Evolutionary conservation across 1,140 invertebrate species (phyloP), one percentile per base, ranked within the genome.

Genomic region (Diorhabda carinulata): DNA sequence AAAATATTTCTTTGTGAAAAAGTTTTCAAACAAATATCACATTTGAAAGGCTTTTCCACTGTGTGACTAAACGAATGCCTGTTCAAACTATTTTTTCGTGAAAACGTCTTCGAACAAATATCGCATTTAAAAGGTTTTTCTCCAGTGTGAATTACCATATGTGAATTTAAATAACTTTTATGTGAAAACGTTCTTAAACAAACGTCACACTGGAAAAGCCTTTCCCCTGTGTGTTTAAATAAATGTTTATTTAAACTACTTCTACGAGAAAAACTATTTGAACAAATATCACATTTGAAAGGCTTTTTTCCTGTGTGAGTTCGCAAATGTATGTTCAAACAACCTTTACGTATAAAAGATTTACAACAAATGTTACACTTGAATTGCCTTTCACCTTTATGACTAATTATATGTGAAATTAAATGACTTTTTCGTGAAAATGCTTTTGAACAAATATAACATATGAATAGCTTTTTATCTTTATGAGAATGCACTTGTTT

Each of bases 401-500:
- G 45, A 5, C 5, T 6, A 6, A 9, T 6, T 9, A 52, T 52
- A 9, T 52, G 45, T 5, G 5, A 52, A 5, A 6, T 52, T 52
- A 52, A 52, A 52, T 52, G 5, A 52, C 5, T 52, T 9, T 52
- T 52, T 52, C 8, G 45, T 6, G 45, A 52, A 67, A 85, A 86
- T 6, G 81, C 67, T n/a, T 85, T 78, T 3, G 82, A 76, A 70
- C 84, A 86, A n/a, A 83, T 76, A 9, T 82, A 77, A 65, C 84
- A 86, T 0, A 81, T 78, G 65, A 81, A 86, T 0, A 84, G 84
- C 47, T 84, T 76, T 63, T 86, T 84, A 70, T 84, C 84, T n/a
- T 83, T 84, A 68, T 86, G 84, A 0, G 85, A 82, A 43, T 83
- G 69, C 72, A 84, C 83, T 75, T 86, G 84, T 83, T 84, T 84